A percentile compares a stretch with the other conserved stretches of the same genome.
Conservation (phyloP, 2,888 invertebrate species). For the Piscicola geometra region DNA sequence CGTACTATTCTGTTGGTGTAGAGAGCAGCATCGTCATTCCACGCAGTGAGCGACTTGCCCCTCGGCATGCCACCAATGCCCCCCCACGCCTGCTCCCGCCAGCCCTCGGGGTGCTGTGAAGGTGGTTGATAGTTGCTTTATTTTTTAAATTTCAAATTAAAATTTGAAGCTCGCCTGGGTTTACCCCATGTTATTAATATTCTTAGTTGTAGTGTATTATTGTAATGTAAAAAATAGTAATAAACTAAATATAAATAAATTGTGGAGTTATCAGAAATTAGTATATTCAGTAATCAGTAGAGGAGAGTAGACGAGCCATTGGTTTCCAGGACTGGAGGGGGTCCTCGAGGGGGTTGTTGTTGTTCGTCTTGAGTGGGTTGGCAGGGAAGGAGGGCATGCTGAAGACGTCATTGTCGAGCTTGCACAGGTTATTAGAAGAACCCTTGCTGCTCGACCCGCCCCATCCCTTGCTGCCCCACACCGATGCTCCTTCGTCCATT, state of each 20-base stretch:
- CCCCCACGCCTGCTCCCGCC: neutral
- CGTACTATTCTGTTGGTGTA: neutral
- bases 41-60: no score
- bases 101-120: neutral
- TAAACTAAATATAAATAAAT: no score
- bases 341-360: neutral
- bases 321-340: neutral
- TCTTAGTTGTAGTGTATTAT: no score
- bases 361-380: neutral
- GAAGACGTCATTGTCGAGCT: conserved; percentile 24
- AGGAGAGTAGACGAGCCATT: neutral
- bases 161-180: no score
- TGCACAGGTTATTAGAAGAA: conserved; percentile 3
- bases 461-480: conserved; percentile 34
- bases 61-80: neutral
- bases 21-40: conserved; percentile 5
- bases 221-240: no score
- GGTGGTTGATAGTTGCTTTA: neutral
- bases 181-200: no score
- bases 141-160: no score
- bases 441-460: neutral
- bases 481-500: conserved; percentile 31
- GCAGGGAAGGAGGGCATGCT: neutral
- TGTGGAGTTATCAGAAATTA: no score
- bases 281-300: no score